Percentiles rank a stretch among this genome's conserved stretches.
These are phyloP conservation scores for Phrynosoma platyrhinos DNA, from an alignment of 2,113 vertebrate genomes.

Conservation along the genomic window DNA sequence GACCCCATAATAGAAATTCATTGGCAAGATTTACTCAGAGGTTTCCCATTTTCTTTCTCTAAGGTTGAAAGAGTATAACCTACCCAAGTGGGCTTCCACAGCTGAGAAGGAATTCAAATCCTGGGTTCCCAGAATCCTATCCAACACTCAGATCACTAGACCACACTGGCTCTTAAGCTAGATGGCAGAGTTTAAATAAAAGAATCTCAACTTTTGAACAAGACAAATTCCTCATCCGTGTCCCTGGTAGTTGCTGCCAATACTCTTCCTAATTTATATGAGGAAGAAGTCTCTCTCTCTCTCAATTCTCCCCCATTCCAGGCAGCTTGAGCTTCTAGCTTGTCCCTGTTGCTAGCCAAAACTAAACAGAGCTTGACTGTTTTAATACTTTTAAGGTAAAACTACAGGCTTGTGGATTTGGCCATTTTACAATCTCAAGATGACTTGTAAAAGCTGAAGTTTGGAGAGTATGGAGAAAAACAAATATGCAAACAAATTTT, in stretches of 20 bases:
- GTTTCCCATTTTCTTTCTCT: too few relatives aligned
- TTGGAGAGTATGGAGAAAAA: too few relatives aligned
- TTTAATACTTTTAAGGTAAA: neutral
- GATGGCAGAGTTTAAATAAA: neutral
- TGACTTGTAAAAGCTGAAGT: neutral
- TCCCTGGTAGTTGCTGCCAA: neutral
- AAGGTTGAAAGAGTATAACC: too few relatives aligned
- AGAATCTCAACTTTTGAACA: neutral
- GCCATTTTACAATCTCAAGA: neutral
- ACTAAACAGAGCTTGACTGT: neutral
- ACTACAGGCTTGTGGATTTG: neutral
- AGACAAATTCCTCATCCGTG: neutral
- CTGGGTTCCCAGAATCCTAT: neutral
- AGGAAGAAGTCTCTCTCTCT: neutral
- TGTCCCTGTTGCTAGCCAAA: neutral
- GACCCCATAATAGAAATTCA: too few relatives aligned
- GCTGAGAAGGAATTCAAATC: neutral
- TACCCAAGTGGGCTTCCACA: neutral
- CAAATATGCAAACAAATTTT: neutral
- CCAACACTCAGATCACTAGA: neutral
- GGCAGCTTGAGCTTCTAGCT: neutral
- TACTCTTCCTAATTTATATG: neutral
- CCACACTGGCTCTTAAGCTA: too few relatives aligned
- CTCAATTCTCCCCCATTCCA: neutral
- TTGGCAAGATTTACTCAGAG: too few relatives aligned